Evolutionary conservation across 2,888 invertebrate genomes (phyloP).

Genomic region (Cheilosia soror): DNA sequence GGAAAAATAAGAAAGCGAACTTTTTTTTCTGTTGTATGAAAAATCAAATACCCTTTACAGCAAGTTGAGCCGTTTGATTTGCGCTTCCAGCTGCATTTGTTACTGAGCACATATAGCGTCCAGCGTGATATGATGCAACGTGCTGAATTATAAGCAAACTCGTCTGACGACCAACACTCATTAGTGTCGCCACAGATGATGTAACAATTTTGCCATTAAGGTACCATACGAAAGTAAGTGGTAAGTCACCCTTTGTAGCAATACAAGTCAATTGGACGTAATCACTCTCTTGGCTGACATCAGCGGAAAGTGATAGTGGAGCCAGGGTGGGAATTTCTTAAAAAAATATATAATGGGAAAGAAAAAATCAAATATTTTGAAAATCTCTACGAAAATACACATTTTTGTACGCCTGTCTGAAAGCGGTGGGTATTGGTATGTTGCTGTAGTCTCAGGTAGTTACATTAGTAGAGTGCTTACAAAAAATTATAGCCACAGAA

Average conservation of each 20-base stretch:
- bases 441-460: too few species aligned
- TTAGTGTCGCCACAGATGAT: slow-evolving; percentile 79
- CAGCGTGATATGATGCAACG: slow-evolving; percentile 86
- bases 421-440: neutral
- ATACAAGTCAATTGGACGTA: slow-evolving; percentile 93
- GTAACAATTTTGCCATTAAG: slow-evolving; percentile 78
- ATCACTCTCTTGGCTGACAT: slow-evolving; percentile 85
- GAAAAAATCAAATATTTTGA: slow-evolving; percentile 21
- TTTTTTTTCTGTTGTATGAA: slow-evolving; percentile 7
- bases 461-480: too few species aligned
- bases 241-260: slow-evolving; percentile 90
- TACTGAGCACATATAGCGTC: slow-evolving; percentile 86
- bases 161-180: slow-evolving; percentile 82
- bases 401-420: neutral
- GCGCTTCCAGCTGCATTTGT: slow-evolving; percentile 86
- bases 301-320: slow-evolving; percentile 80
- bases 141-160: slow-evolving; percentile 87
- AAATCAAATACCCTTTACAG: slow-evolving; percentile 86
- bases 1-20: slow-evolving; percentile 13
- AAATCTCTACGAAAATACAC: neutral
- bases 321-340: slow-evolving; percentile 81
- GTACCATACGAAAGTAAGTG: slow-evolving; percentile 87
- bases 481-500: too few species aligned
- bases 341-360: slow-evolving; percentile 35
- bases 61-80: slow-evolving; percentile 84